These are phyloP conservation scores for Aphis gossypii DNA, from an alignment of 1,140 invertebrate species.

Conservation along the genomic window DNA sequence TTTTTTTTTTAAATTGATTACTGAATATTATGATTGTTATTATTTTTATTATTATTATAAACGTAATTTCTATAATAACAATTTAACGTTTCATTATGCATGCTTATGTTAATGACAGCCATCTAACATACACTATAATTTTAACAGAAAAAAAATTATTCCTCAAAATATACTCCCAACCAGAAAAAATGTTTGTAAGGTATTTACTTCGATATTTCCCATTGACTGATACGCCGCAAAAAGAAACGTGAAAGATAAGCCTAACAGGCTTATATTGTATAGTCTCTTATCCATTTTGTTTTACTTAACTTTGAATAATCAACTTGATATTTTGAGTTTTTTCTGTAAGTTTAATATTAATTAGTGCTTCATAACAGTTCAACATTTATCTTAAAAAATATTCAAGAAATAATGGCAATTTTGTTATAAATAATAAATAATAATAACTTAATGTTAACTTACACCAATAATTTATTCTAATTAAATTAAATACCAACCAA, in stretches of 20 bases:
- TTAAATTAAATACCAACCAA: not conserved
- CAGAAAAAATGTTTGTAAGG: not conserved
- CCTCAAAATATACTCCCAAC: not conserved
- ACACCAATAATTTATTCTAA: not conserved
- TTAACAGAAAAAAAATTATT: not conserved
- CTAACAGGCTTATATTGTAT: conserved; percentile 84
- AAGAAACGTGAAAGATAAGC: conserved; percentile 90
- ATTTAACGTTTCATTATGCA: too few species aligned
- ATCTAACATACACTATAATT: too few species aligned
- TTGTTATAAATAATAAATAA: not conserved
- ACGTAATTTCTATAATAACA: not conserved
- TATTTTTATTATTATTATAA: not conserved
- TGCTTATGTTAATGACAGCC: not conserved
- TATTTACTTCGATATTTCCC: conserved; percentile 89
- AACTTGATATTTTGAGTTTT: not conserved
- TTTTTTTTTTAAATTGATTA: not conserved
- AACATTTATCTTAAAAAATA: not conserved
- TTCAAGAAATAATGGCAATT: not conserved
- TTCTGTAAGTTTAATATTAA: conserved; percentile 24
- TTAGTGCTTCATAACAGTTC: not conserved
- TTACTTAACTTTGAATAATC: not conserved
- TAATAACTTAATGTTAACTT: not conserved
- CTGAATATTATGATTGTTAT: not conserved
- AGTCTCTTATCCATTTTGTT: conserved; percentile 72
- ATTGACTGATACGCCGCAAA: conserved; percentile 95